Evolutionary conservation across 2,888 invertebrate genomes (phyloP).

Genomic region (Venustoraphidia nigricollis): DNA sequence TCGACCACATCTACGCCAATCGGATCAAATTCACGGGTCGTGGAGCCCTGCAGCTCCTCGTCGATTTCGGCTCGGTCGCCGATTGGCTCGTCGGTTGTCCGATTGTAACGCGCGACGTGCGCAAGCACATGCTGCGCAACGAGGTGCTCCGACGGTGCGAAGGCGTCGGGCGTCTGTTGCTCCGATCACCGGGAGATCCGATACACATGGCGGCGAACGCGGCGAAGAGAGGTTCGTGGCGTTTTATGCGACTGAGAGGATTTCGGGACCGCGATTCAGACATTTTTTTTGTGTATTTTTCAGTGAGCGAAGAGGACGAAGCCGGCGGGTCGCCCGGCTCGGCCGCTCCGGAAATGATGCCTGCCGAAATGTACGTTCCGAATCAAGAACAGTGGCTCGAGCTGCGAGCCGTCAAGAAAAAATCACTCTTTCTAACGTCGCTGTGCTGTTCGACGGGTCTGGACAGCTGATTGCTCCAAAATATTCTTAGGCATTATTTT

Average conservation of each 20-base stretch:
- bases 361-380: constrained; percentile 85
- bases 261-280: too few species aligned
- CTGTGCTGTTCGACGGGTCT: constrained; percentile 6
- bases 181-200: constrained; percentile 70
- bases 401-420: constrained; percentile 42
- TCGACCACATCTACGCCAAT: constrained; percentile 70
- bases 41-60: constrained; percentile 63
- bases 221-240: constrained; percentile 10
- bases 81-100: constrained; percentile 57
- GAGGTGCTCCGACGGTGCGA: constrained; percentile 62
- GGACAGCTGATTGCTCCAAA: neutral
- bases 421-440: constrained; percentile 7
- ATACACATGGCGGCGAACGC: constrained; percentile 48
- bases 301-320: constrained; percentile 24
- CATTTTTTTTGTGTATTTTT: constrained; percentile 11
- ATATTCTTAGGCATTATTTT: neutral
- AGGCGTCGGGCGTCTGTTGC: constrained; percentile 65
- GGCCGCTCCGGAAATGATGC: constrained; percentile 45
- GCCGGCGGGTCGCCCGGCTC: constrained; percentile 18
- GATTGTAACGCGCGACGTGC: constrained; percentile 34
- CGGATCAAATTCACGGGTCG: constrained; percentile 67
- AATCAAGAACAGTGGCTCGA: constrained; percentile 83
- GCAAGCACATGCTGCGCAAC: constrained; percentile 40
- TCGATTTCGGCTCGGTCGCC: constrained; percentile 67
- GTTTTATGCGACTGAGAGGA: too few species aligned